These are phyloP conservation scores for Dicrurus megarhynchus DNA, from an alignment of 2,113 vertebrate species.

Conservation along the genomic window DNA sequence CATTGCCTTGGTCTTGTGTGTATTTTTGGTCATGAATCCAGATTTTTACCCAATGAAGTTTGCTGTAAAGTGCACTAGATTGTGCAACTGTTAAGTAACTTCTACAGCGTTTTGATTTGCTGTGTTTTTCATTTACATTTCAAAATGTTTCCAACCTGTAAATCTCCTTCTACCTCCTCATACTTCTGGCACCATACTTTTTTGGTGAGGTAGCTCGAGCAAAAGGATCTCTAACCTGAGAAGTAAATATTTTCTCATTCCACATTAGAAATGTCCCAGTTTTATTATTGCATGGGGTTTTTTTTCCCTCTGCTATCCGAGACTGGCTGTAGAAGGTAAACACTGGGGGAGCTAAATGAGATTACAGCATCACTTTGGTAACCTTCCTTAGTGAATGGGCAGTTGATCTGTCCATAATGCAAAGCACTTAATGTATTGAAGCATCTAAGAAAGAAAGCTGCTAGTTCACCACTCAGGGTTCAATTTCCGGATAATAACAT, in stretches of 20 bases:
- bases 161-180: neutral
- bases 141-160: neutral
- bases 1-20: neutral
- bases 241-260: neutral
- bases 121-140: neutral
- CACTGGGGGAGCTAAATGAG: slow-evolving; percentile 13
- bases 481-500: slow-evolving; percentile 42
- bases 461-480: slow-evolving; percentile 40
- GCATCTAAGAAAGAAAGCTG: neutral
- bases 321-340: neutral
- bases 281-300: neutral
- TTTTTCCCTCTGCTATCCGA: neutral
- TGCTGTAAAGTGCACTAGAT: neutral
- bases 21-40: neutral
- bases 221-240: neutral
- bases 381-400: slow-evolving; percentile 33
- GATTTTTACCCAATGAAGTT: neutral
- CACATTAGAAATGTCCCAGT: neutral
- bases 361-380: slow-evolving; percentile 43
- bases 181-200: neutral
- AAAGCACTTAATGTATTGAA: slow-evolving; percentile 56
- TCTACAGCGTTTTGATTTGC: neutral
- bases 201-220: neutral
- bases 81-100: neutral
- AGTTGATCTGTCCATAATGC: slow-evolving; percentile 47